Evolutionary conservation across 1,140 invertebrate species (phyloP).

Genomic region (Myzus persicae): DNA sequence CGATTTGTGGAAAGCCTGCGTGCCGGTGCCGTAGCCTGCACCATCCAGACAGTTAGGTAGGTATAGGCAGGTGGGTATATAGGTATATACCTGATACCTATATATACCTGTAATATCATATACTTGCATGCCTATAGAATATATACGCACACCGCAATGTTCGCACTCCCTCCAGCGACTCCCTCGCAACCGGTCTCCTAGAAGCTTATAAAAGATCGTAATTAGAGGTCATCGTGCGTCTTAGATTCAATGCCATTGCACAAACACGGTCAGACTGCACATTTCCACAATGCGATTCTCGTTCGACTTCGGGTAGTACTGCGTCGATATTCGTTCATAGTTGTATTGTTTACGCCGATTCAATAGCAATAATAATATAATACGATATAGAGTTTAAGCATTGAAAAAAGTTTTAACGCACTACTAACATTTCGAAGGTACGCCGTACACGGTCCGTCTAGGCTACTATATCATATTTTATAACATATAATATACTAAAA

Average conservation of each 20-base stretch:
- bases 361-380: background rate
- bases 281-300: constrained; percentile 31
- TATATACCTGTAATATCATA: background rate
- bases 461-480: background rate
- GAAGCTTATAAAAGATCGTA: constrained; percentile 54
- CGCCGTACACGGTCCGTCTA: background rate
- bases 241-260: constrained; percentile 34
- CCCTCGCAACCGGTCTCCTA: background rate
- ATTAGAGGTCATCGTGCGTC: constrained; percentile 45
- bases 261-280: background rate
- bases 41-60: background rate
- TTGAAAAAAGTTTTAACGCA: background rate
- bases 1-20: constrained; percentile 34
- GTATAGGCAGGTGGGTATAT: background rate
- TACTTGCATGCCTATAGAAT: background rate
- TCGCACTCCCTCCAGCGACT: constrained; percentile 31
- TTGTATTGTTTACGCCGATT: background rate
- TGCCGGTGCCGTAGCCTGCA: background rate
- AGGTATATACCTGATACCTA: background rate
- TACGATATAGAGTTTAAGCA: background rate
- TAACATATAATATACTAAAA: background rate
- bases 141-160: background rate
- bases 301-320: constrained; percentile 42
- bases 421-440: background rate
- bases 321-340: background rate